Evolutionary conservation across 2,797 vertebrate species (phyloP).

Genomic region (Sebastiscus tertius): DNA sequence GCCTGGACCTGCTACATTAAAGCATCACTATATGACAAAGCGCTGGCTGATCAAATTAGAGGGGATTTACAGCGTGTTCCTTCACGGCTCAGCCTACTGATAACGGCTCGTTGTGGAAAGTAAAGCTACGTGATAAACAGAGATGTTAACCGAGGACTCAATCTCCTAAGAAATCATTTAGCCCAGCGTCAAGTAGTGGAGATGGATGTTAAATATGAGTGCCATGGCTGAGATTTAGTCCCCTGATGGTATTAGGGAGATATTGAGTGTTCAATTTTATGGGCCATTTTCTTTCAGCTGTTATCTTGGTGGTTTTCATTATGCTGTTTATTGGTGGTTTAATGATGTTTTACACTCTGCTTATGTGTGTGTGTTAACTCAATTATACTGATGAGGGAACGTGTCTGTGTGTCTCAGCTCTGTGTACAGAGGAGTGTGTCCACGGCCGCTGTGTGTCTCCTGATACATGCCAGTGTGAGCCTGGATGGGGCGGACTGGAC

Average conservation of each 20-base stretch:
- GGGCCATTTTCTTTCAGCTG: constrained; percentile 60
- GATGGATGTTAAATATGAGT: constrained; percentile 65
- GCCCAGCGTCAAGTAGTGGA: constrained; percentile 50
- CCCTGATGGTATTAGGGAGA: constrained; percentile 57
- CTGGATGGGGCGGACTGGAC: constrained; percentile 97
- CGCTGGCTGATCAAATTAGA: constrained; percentile 79
- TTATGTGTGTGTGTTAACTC: constrained; percentile 34
- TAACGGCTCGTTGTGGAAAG: constrained; percentile 59
- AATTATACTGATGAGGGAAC: constrained; percentile 50
- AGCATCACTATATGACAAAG: constrained; percentile 78
- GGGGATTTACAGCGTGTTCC: constrained; percentile 80
- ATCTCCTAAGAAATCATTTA: constrained; percentile 69
- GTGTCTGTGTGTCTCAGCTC: constrained; percentile 78
- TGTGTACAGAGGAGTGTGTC: constrained; percentile 96
- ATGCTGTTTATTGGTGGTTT: constrained; percentile 57
- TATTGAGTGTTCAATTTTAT: constrained; percentile 66
- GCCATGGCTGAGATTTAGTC: constrained; percentile 52
- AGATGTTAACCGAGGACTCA: constrained; percentile 74
- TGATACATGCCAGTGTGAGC: constrained; percentile 98
- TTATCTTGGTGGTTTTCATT: constrained; percentile 63
- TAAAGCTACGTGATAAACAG: constrained; percentile 69
- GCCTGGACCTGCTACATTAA: constrained; percentile 70
- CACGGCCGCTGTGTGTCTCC: constrained; percentile 97
- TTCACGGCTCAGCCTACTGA: constrained; percentile 60
- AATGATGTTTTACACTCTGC: constrained; percentile 56